Evolutionary conservation across 2,797 vertebrate species (phyloP).

Genomic region (Acridotheres tristis): DNA sequence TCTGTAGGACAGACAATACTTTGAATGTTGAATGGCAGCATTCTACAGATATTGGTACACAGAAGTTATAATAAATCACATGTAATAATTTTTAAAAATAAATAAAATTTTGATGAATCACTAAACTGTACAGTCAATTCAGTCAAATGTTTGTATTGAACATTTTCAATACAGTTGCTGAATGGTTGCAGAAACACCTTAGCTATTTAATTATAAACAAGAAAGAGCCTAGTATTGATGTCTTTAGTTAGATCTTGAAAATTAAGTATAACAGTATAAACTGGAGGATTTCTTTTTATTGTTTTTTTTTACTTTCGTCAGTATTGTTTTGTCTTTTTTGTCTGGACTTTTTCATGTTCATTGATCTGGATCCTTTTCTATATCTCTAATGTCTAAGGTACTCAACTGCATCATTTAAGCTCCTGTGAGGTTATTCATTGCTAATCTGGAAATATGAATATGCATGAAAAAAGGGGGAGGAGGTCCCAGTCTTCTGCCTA

Average conservation of each 20-base stretch:
- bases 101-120: not conserved
- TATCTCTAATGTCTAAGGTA: not conserved
- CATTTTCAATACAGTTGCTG: not conserved
- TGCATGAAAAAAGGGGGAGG: accelerated
- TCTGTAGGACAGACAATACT: not conserved
- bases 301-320: not conserved
- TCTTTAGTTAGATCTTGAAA: not conserved
- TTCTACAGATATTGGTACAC: not conserved
- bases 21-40: not conserved
- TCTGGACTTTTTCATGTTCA: not conserved
- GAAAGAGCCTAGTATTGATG: not conserved
- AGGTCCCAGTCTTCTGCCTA: not conserved
- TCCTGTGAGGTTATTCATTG: not conserved
- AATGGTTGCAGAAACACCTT: not conserved
- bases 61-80: not conserved
- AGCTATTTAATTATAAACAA: not conserved
- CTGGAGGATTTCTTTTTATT: too few relatives aligned
- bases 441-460: not conserved
- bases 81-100: not conserved
- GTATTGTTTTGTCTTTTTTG: not conserved
- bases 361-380: not conserved
- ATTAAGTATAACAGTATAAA: not conserved
- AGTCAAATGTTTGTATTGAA: not conserved
- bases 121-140: not conserved
- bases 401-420: not conserved